These are phyloP conservation scores for Mungos mungo DNA, from an alignment of 2,113 vertebrate species.

Conservation along the genomic window DNA sequence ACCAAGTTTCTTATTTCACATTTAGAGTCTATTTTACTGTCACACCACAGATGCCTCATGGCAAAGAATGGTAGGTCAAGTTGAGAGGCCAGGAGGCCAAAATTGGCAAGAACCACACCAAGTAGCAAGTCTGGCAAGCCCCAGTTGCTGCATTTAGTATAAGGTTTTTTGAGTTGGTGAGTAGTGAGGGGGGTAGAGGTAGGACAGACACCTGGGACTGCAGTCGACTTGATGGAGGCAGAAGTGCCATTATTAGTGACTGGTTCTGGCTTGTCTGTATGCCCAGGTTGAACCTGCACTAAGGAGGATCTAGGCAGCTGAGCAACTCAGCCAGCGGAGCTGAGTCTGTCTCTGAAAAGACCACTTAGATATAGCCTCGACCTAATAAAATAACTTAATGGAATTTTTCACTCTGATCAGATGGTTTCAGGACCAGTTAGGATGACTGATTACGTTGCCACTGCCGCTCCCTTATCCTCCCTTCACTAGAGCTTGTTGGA, in stretches of 20 bases:
- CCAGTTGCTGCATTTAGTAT: neutral
- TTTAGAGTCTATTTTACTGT: neutral
- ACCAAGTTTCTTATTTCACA: neutral
- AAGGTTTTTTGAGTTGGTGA: neutral
- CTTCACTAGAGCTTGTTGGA: neutral
- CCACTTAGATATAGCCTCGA: neutral
- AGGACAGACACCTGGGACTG: neutral
- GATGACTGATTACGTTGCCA: neutral
- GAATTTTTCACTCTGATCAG: conserved; percentile 36
- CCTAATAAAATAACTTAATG: conserved; percentile 41
- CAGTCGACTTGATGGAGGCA: neutral
- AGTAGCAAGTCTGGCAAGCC: neutral
- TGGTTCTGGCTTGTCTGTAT: neutral
- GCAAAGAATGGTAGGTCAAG: neutral
- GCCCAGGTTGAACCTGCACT: neutral
- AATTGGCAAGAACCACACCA: neutral
- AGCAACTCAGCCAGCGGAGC: neutral
- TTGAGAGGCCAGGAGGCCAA: neutral
- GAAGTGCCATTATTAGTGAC: fast-evolving
- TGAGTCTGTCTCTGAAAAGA: conserved; percentile 41
- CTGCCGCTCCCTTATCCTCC: fast-evolving
- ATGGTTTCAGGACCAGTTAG: conserved; percentile 24
- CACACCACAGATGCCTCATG: neutral
- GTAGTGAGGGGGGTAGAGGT: neutral
- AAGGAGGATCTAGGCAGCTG: neutral